A percentile compares a stretch with the other conserved stretches of the same genome.
Evolutionary conservation across 2,797 vertebrate species (phyloP).

Genomic region (Spondyliosoma cantharus): DNA sequence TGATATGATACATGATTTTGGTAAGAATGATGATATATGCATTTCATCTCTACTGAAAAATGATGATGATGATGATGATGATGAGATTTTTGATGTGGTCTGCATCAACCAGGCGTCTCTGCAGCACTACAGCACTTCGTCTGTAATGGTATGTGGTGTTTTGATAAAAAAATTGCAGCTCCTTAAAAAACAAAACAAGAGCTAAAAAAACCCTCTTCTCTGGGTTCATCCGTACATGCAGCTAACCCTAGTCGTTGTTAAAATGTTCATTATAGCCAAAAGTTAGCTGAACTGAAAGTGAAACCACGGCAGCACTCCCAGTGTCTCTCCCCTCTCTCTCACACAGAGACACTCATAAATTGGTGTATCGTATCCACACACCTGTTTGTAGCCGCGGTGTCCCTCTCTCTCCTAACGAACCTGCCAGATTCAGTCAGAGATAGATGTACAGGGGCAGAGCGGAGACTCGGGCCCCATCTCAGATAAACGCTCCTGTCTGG

Average conservation of each 20-base stretch:
- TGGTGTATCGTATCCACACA: conserved; percentile 26
- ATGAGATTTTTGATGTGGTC: no score
- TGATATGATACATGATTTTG: no score
- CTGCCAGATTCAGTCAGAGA: conserved; percentile 56
- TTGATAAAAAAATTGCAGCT: no score
- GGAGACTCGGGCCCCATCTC: conserved; percentile 19
- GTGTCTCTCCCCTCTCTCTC: not conserved
- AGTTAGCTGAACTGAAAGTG: no score
- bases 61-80: no score
- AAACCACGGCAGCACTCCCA: not conserved
- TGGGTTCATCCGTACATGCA: not conserved
- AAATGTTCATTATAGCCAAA: not conserved
- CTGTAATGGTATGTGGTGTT: no score
- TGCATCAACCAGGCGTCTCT: no score
- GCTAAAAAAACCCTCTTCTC: not conserved
- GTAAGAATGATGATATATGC: no score
- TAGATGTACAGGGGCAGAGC: conserved; percentile 49
- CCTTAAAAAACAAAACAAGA: not conserved
- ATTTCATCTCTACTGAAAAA: no score
- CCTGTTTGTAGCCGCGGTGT: conserved; percentile 35
- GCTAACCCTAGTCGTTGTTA: not conserved
- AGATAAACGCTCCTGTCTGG: conserved; percentile 43
- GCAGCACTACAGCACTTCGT: no score
- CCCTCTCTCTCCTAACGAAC: conserved; percentile 39
- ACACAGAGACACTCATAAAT: conserved; percentile 31